Percentiles rank a stretch among this genome's conserved stretches.
phyloP scores from a whole-genome alignment of 2,888 invertebrate genomes.

The Matsumyia berberina region DNA sequence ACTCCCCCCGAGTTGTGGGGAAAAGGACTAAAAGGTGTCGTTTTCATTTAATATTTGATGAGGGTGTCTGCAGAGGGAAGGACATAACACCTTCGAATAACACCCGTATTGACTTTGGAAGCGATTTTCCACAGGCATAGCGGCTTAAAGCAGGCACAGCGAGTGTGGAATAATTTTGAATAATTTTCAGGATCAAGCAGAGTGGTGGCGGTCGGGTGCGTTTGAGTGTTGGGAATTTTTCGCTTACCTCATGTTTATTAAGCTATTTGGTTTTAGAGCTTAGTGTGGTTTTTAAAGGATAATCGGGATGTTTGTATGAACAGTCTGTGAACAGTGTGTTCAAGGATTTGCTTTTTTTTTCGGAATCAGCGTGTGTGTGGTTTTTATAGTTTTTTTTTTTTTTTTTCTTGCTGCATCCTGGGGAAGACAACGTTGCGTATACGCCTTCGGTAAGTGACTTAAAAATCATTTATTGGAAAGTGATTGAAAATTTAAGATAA shows the following conservation, averaged over 20 bases:
- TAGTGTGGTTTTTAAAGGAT: slow-evolving; percentile 41
- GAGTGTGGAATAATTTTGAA: slow-evolving; percentile 66
- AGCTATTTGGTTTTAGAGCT: slow-evolving; percentile 54
- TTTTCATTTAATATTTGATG: slow-evolving; percentile 75
- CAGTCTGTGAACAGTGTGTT: slow-evolving; percentile 14
- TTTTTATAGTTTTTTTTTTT: slow-evolving; percentile 1
- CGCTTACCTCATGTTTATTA: slow-evolving; percentile 68
- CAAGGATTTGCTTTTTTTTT: not conserved
- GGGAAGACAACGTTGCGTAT: slow-evolving; percentile 39
- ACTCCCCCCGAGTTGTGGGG: slow-evolving; percentile 2
- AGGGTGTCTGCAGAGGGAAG: slow-evolving; percentile 36
- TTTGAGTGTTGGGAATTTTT: slow-evolving; percentile 7
- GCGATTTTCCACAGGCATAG: slow-evolving; percentile 52
- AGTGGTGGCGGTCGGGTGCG: not conserved
- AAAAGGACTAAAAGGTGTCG: slow-evolving; percentile 70
- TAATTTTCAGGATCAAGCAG: slow-evolving; percentile 54
- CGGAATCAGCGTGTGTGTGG: not conserved
- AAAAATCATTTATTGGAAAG: slow-evolving; percentile 32
- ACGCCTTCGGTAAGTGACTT: slow-evolving; percentile 42
- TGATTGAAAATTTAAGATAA: slow-evolving; percentile 40
- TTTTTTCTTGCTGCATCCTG: no score
- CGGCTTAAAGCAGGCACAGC: slow-evolving; percentile 16
- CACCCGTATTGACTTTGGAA: slow-evolving; percentile 68
- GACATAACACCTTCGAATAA: slow-evolving; percentile 66
- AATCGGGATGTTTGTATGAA: slow-evolving; percentile 39